phyloP scores from a whole-genome alignment of 2,888 invertebrate genomes.

The Myopa testacea region DNA sequence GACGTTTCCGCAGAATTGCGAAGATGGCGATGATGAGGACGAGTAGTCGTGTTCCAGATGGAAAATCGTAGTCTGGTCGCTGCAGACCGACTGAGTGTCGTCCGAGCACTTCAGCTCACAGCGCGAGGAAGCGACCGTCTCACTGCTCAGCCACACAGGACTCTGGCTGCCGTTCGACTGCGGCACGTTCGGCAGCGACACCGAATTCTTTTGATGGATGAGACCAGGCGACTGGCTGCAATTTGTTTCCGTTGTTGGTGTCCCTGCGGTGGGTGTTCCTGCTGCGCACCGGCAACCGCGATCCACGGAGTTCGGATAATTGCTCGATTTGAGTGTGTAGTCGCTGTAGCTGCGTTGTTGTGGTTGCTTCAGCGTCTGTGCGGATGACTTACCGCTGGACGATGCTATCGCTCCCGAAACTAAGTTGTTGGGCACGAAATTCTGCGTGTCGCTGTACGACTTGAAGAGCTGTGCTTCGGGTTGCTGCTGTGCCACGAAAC shows the following conservation, averaged over 20 bases:
- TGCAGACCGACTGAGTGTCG: constrained; percentile 54
- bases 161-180: constrained; percentile 40
- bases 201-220: constrained; percentile 39
- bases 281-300: constrained; percentile 3
- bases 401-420: neutral
- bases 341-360: constrained; percentile 29
- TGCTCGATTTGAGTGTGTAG: constrained; percentile 15
- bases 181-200: constrained; percentile 42
- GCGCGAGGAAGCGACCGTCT: constrained; percentile 49
- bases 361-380: constrained; percentile 36
- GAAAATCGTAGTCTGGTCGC: constrained; percentile 54
- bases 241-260: constrained; percentile 32
- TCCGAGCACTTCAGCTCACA: constrained; percentile 48
- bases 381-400: neutral
- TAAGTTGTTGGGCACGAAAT: neutral
- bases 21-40: constrained; percentile 50
- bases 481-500: constrained; percentile 22
- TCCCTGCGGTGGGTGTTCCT: constrained; percentile 28
- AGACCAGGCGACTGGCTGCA: neutral
- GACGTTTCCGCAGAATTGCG: constrained; percentile 45
- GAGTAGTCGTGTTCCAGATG: constrained; percentile 53
- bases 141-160: constrained; percentile 50
- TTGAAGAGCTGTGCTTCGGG: constrained; percentile 45
- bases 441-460: constrained; percentile 49
- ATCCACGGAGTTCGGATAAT: neutral